Conservation (phyloP, 2,888 invertebrate species). For the Chaitophorus viminalis region DNA sequence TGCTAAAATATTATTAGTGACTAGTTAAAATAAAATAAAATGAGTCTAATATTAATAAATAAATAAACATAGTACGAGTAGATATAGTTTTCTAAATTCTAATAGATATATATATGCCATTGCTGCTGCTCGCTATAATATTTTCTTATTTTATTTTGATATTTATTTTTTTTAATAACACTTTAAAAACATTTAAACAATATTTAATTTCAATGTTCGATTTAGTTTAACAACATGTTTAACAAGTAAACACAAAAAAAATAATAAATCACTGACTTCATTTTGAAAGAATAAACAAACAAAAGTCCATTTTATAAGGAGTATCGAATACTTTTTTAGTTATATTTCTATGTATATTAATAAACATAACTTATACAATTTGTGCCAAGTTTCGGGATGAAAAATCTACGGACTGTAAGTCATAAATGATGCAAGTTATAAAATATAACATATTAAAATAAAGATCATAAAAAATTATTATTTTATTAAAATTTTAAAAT, state of each 20-base stretch:
- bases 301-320: background rate
- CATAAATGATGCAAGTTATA: background rate
- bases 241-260: no score
- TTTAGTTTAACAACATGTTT: no score
- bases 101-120: background rate
- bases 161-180: background rate
- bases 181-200: background rate
- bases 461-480: background rate
- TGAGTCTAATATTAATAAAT: background rate
- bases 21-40: no score
- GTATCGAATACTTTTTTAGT: background rate
- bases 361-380: constrained; percentile 10
- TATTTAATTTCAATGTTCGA: background rate
- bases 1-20: background rate
- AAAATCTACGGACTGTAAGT: constrained; percentile 16
- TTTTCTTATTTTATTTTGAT: background rate
- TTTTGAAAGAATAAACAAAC: background rate
- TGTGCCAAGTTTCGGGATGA: constrained; percentile 37
- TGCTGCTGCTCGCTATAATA: background rate
- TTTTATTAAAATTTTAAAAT: constrained; percentile 20
- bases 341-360: constrained; percentile 21
- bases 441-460: background rate
- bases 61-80: background rate
- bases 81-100: background rate
- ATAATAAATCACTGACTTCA: background rate